These are phyloP conservation scores for Eulacestoma nigropectus DNA, from an alignment of 2,113 vertebrate genomes.

Conservation along the genomic window DNA sequence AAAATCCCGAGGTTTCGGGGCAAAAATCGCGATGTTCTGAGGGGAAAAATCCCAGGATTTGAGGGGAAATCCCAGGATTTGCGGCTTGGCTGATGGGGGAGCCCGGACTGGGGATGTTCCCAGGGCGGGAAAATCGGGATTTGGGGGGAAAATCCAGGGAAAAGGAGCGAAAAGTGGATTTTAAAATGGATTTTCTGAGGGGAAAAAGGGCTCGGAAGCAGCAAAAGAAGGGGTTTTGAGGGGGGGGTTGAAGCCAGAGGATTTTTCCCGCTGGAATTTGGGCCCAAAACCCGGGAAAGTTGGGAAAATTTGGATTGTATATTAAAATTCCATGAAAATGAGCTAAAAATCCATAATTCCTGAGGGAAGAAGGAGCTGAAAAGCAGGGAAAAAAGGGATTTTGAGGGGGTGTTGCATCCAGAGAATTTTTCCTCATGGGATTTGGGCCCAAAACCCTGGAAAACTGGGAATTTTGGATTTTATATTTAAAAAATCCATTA, in stretches of 20 bases:
- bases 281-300: background rate
- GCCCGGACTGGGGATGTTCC: rapidly evolving
- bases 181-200: background rate
- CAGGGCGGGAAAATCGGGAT: background rate
- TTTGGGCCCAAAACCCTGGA: too few species aligned
- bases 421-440: too few species aligned
- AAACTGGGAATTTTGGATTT: background rate
- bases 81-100: background rate
- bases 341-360: background rate
- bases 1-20: background rate
- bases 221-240: too few species aligned
- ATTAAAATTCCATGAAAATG: background rate
- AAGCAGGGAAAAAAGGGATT: background rate
- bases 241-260: rapidly evolving
- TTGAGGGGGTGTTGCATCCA: background rate
- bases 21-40: background rate
- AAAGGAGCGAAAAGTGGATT: background rate
- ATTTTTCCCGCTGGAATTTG: background rate
- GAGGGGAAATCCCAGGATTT: background rate
- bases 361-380: background rate
- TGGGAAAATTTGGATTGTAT: too few species aligned
- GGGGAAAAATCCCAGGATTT: background rate
- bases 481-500: background rate
- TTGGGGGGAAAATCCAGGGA: background rate
- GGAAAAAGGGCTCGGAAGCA: background rate